Evolutionary conservation across 2,113 vertebrate genomes (phyloP), one percentile per base, ranked within the genome.

Genomic region (Trogon surrucura): DNA sequence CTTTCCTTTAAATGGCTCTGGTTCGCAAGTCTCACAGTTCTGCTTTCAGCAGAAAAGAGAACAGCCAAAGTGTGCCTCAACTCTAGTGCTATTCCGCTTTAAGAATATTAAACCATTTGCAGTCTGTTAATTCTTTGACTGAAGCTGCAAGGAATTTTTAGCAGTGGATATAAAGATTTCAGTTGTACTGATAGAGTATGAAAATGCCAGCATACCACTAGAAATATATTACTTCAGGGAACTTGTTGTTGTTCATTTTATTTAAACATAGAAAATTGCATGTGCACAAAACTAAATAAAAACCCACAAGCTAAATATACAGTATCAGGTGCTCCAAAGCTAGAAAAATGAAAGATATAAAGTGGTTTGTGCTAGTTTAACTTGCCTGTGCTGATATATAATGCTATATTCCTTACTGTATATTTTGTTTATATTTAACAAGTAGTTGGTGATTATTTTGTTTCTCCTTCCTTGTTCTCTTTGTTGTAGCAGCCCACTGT

Each of bases 101-200:
- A 47, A 30, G 56, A 60, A 9, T 72, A 62, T 80, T 92, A 73
- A 93, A 60, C n/a, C 29, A 48, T 89, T 93, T 84, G 22, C 13
- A 36, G 10, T 84, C 67, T 84, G 11, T 93, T 93, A 86, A 81
- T 89, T 89, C 64, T 86, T 21, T 48, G 34, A 29, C 36, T 81
- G 44, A 66, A 78, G 34, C 72, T 71, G 25, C 47, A 81, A 53
- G 48, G 29, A 60, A 23, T 19, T 84, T 88, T 91, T 96, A 56
- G 48, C 72, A 71, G 34, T 41, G 22, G 15, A 19, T 84, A 8
- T n/a, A 83, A 83, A 73, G 54, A 41, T 75, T 75, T 90, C 62
- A 60, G 38, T 62, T 3, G 1, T 88, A 57, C 41, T 95, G 75
- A 45, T 47, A 27, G 56, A 73, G 23, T 34, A 64, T 75, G n/a